phyloP scores from a whole-genome alignment of 1,140 invertebrate genomes.

The Drosophila miranda region DNA sequence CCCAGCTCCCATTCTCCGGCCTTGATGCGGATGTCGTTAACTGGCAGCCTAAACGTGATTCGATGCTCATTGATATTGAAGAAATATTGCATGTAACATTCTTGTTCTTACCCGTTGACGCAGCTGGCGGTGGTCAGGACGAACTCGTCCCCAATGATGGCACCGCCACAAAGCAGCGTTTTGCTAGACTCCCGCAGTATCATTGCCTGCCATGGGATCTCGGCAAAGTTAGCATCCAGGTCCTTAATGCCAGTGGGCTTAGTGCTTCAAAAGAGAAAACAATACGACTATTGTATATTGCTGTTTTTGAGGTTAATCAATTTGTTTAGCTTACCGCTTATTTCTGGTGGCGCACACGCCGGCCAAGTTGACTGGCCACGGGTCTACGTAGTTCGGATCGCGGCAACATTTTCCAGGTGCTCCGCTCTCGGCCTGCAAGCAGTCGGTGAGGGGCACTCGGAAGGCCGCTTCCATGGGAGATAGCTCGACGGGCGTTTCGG shows the following conservation, averaged over 20 bases:
- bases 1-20: conserved; percentile 94
- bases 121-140: conserved; percentile 74
- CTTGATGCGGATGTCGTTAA: conserved; percentile 88
- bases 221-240: conserved; percentile 77
- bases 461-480: conserved; percentile 86
- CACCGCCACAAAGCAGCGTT: conserved; percentile 77
- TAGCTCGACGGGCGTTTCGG: conserved; percentile 86
- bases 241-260: conserved; percentile 82
- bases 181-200: conserved; percentile 76
- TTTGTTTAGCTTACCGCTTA: conserved; percentile 44
- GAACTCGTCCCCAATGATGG: conserved; percentile 77
- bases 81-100: conserved; percentile 23
- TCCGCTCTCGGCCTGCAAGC: conserved; percentile 87
- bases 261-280: conserved; percentile 39
- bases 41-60: conserved; percentile 49
- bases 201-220: conserved; percentile 82
- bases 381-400: conserved; percentile 93
- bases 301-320: background rate
- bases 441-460: conserved; percentile 90
- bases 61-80: background rate
- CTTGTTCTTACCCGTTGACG: conserved; percentile 87
- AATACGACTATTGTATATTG: background rate
- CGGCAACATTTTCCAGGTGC: conserved; percentile 91
- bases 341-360: conserved; percentile 77
- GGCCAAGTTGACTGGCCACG: conserved; percentile 88